Evolutionary conservation across 2,113 vertebrate genomes (phyloP).

Genomic region (Istiophorus platypterus): DNA sequence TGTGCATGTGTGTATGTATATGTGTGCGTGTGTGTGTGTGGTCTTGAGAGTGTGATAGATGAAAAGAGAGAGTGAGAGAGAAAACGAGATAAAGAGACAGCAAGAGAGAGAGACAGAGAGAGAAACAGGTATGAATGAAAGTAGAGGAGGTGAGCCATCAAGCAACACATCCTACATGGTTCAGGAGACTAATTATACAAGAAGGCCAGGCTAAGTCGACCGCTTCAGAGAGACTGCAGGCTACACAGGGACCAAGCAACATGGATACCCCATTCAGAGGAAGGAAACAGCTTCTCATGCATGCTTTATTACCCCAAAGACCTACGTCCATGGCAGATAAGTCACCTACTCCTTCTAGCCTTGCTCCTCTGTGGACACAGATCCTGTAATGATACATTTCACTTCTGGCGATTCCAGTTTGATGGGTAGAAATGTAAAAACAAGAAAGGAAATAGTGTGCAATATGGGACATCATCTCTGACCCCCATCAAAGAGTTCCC

Average conservation of each 20-base stretch:
- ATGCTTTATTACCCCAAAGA: conserved; percentile 87
- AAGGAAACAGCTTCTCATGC: conserved; percentile 86
- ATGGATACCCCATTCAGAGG: conserved; percentile 78
- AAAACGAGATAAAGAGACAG: background rate
- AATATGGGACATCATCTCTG: conserved; percentile 83
- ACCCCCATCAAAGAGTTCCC: conserved; percentile 86
- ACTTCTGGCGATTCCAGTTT: conserved; percentile 83
- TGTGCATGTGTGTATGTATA: background rate
- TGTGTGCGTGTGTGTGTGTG: conserved; percentile 12
- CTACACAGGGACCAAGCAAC: conserved; percentile 77
- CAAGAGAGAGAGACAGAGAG: conserved; percentile 9
- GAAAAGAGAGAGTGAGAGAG: background rate
- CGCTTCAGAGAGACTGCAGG: conserved; percentile 80
- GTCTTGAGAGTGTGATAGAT: conserved; percentile 8
- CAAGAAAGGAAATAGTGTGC: conserved; percentile 69
- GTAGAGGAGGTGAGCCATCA: conserved; percentile 56
- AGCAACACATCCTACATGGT: conserved; percentile 76
- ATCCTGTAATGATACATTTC: conserved; percentile 88
- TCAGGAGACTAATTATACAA: conserved; percentile 86
- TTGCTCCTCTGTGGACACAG: conserved; percentile 80
- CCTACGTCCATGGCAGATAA: conserved; percentile 80
- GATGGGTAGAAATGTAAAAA: conserved; percentile 76
- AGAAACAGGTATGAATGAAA: conserved; percentile 55
- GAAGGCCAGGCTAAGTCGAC: conserved; percentile 79
- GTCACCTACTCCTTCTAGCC: conserved; percentile 83